Evolutionary conservation across 2,888 invertebrate species (phyloP).

Genomic region (Dendrolimus pini): DNA sequence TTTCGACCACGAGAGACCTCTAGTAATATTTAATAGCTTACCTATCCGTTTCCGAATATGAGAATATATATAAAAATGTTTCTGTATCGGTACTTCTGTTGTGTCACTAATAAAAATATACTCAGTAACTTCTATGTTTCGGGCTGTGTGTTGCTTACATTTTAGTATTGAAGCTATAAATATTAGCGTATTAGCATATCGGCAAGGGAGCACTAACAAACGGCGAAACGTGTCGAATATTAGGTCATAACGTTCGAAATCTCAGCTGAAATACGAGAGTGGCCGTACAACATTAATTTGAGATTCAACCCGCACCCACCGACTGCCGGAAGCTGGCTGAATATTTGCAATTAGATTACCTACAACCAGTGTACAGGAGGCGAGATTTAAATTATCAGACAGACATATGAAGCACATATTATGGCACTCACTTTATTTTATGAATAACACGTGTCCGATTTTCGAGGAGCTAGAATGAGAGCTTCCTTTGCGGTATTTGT

Average conservation of each 20-base stretch:
- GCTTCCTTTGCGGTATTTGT: too few relatives aligned
- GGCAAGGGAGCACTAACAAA: slow-evolving; percentile 8
- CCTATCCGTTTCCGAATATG: too few relatives aligned
- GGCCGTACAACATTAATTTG: slow-evolving; percentile 24
- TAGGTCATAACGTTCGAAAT: slow-evolving; percentile 8
- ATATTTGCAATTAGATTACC: slow-evolving; percentile 52
- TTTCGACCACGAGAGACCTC: too few relatives aligned
- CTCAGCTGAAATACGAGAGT: slow-evolving; percentile 16
- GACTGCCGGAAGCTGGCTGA: slow-evolving; percentile 24
- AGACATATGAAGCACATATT: slow-evolving; percentile 11
- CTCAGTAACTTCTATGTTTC: too few relatives aligned
- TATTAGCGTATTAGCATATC: slow-evolving; percentile 6
- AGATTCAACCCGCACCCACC: slow-evolving; percentile 28
- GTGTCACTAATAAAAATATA: slow-evolving; percentile 3
- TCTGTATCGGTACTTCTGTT: neutral
- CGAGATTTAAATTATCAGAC: slow-evolving; percentile 34
- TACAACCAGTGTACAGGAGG: slow-evolving; percentile 20
- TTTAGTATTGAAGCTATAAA: slow-evolving; percentile 20
- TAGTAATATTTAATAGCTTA: too few relatives aligned
- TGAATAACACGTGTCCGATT: neutral
- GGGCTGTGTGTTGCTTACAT: too few relatives aligned
- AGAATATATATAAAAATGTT: too few relatives aligned
- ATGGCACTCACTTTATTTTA: slow-evolving; percentile 5
- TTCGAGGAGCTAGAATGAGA: neutral
- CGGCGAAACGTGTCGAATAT: slow-evolving; percentile 14